phyloP scores from a whole-genome alignment of 2,797 vertebrate species.

The Chloroceryle amazona region DNA sequence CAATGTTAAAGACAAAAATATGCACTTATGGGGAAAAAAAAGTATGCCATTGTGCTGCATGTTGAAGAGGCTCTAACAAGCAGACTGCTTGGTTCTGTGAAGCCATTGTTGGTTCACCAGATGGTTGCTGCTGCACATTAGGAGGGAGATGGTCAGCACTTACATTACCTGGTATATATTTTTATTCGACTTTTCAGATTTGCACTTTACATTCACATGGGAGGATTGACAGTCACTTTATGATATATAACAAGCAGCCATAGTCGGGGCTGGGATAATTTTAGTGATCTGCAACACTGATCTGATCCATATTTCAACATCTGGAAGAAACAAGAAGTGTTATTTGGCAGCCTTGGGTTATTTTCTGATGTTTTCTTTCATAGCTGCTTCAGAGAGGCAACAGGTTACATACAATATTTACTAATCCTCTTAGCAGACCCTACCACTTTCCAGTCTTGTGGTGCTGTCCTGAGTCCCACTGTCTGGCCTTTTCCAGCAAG shows the following conservation, averaged over 20 bases:
- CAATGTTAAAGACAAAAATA: neutral
- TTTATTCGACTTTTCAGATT: constrained; percentile 58
- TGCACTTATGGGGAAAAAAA: neutral
- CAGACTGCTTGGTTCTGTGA: neutral
- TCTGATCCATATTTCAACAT: neutral
- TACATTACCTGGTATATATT: neutral
- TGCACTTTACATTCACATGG: constrained; percentile 12
- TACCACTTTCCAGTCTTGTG: neutral
- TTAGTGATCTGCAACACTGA: neutral
- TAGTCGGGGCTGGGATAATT: neutral
- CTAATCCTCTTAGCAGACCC: neutral
- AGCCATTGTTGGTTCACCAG: neutral
- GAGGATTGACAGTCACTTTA: neutral
- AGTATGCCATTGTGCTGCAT: fast-evolving
- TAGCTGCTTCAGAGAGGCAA: neutral
- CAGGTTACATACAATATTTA: neutral
- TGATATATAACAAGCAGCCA: neutral
- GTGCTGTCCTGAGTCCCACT: neutral
- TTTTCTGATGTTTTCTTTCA: constrained; percentile 25
- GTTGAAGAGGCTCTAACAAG: neutral
- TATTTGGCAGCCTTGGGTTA: neutral
- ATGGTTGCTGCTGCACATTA: neutral
- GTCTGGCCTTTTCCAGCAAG: neutral
- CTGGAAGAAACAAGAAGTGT: constrained; percentile 10
- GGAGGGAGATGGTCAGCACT: neutral